Evolutionary conservation across 2,888 invertebrate genomes (phyloP).

Genomic region (Ophion ventricosus): DNA sequence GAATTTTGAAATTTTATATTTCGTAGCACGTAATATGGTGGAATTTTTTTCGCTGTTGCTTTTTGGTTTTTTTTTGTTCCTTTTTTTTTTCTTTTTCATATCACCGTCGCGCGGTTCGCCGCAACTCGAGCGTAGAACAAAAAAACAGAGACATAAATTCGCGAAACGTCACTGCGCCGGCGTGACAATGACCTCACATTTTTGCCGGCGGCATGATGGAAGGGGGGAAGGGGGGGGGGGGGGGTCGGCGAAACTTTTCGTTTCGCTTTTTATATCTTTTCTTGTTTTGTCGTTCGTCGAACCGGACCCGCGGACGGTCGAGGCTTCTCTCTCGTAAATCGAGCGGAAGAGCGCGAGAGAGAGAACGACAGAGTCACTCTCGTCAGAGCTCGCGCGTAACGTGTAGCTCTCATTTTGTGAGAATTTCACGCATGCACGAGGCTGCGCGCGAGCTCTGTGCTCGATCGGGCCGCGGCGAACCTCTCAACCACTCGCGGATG

Average conservation of each 20-base stretch:
- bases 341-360: slow-evolving; percentile 8
- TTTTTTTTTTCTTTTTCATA: neutral
- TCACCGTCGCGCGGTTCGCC: too few relatives aligned
- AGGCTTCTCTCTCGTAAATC: slow-evolving; percentile 1
- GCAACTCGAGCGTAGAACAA: too few relatives aligned
- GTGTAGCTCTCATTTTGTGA: too few relatives aligned
- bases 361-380: neutral
- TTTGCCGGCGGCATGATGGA: neutral
- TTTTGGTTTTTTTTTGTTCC: too few relatives aligned
- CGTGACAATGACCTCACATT: neutral
- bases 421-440: neutral
- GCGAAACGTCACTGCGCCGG: slow-evolving; percentile 20
- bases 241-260: neutral
- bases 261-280: neutral
- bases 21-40: neutral
- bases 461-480: slow-evolving; percentile 3
- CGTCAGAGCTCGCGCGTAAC: neutral
- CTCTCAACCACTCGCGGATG: neutral
- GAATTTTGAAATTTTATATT: neutral
- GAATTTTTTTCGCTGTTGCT: neutral
- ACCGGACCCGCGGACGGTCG: slow-evolving; percentile 1
- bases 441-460: neutral
- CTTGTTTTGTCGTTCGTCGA: slow-evolving; percentile 26
- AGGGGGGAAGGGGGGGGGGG: too few relatives aligned
- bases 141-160: neutral